Base-by-base conservation (phyloP, 2,113 vertebrate genomes). In the Perccottus glenii region DNA sequence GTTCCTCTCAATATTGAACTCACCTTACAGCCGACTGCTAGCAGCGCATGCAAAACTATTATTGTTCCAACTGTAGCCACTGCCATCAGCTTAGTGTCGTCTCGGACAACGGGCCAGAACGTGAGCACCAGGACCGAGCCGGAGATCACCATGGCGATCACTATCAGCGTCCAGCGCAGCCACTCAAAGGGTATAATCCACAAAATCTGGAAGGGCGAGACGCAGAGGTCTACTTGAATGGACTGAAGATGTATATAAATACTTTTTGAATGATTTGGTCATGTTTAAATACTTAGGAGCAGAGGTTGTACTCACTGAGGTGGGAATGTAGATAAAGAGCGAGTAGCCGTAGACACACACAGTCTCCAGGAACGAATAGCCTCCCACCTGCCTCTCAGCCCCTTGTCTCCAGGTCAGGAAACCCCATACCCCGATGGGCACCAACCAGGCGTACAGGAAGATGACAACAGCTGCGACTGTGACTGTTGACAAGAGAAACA, bases 341-440 rank as follows among this genome's bases (percentile, higher is more conserved):
- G 94, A 96, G 82, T 96, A 96, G 48, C 95, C 95, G 0, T 96
- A 96, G 74, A 94, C 78, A 0, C 95, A 95, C 79, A 95, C 93
- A 0, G 94, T 96, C 92, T 96, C 95, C 84, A 96, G 81, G 77
- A 96, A 93, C 38, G 93, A 93, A 51, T 94, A 95, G 0, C 88
- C 82, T n/a, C 85, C 90, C 1, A 87, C 27, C 40, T 83, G 91
- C 40, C 89, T 79, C 48, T 85, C 91, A 0, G 70, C 1, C 0
- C 90, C 85, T 65, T 91, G 90, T n/a, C 94, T 85, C 95, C 95
- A 96, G 40, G 81, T 92, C 57, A 96, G 82, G 78, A 94, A 95
- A 3, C 93, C 95, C 94, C 95, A 96, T 8, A 96, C 63, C 0
- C 69, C 90, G 8, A 95, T 57, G 0, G 95, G 95, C 32, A 95